Evolutionary conservation across 1,140 invertebrate species (phyloP), one percentile per base, ranked within the genome.

Genomic region (Metaphire vulgaris): DNA sequence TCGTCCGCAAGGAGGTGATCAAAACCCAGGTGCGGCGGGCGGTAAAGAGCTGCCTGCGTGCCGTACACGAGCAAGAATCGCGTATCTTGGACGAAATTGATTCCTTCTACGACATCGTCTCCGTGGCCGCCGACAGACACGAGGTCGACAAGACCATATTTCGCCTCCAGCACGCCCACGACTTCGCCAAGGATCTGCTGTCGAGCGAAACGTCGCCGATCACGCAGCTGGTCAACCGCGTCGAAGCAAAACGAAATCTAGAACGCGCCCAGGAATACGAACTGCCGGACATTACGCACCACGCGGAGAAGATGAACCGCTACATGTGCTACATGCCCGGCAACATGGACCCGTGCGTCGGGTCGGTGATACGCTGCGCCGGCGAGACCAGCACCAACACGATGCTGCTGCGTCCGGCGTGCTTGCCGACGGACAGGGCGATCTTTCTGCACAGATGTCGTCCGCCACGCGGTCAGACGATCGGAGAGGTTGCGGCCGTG

Each of bases 121-220:
- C 71, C 12, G 41, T 77, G 34, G 72, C 67, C 15, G 26, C 32
- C 1, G 71, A 74, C 71, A 26, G 72, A 12, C 2, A 12, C 30
- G 33, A 33, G 26, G 26, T 76, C 21, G 75, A 76, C 0, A 33
- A 64, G 26, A 71, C 69, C 1, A 76, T 76, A 2, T 76, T 71
- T 41, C 68, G 75, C 6, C 69, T 76, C 14, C 29, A 76, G 31
- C 30, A 68, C 14, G 75, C 75, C 2, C 75, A 76, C 34, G 75
- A 72, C 32, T 76, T 71, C 69, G 75, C 69, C 29, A 56, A 34
- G 68, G 33, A 73, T 21, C 69, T 76, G 12, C 68, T 76, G 2
- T 70, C 75, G 31, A 30, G 21, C 21, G 68, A 76, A 2, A 76
- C 75, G 16, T 76, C 75, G 14, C 75, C 75, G n/a, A 76, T 76